Percentiles rank a stretch among this genome's conserved stretches.
These are phyloP conservation scores for Lycocerus yunnanus DNA, from an alignment of 2,888 invertebrate genomes.

Conservation along the genomic window DNA sequence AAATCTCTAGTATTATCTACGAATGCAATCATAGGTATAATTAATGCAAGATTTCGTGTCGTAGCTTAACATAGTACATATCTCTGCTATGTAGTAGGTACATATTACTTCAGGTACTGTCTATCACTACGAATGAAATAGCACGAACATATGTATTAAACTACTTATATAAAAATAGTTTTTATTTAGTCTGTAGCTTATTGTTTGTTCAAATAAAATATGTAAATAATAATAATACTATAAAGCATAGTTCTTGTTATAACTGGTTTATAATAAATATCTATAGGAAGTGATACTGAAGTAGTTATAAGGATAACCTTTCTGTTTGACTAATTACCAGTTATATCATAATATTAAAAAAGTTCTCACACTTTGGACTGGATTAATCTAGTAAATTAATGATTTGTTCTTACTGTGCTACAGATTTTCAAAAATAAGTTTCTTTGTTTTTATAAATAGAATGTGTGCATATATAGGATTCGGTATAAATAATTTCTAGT, in stretches of 20 bases:
- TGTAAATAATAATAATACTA: background rate
- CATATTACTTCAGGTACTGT: too few relatives aligned
- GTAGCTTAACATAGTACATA: too few relatives aligned
- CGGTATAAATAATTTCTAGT: too few relatives aligned
- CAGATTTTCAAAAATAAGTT: background rate
- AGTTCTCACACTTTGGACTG: background rate
- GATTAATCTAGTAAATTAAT: background rate
- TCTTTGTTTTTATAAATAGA: background rate
- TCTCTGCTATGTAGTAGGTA: too few relatives aligned
- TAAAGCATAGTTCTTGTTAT: background rate
- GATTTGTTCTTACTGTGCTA: background rate
- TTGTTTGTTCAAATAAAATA: background rate
- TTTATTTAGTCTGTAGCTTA: background rate
- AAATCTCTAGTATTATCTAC: too few relatives aligned
- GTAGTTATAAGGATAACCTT: background rate
- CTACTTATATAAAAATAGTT: background rate
- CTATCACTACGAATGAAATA: too few relatives aligned
- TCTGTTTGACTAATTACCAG: background rate
- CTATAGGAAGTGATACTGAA: background rate
- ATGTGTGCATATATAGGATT: too few relatives aligned
- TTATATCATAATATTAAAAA: background rate
- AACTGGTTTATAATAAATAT: background rate
- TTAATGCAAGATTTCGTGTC: too few relatives aligned
- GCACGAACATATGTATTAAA: too few relatives aligned
- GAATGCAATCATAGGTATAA: too few relatives aligned